Evolutionary conservation across 2,888 invertebrate genomes (phyloP).

Genomic region (Temnothorax unifasciatus): DNA sequence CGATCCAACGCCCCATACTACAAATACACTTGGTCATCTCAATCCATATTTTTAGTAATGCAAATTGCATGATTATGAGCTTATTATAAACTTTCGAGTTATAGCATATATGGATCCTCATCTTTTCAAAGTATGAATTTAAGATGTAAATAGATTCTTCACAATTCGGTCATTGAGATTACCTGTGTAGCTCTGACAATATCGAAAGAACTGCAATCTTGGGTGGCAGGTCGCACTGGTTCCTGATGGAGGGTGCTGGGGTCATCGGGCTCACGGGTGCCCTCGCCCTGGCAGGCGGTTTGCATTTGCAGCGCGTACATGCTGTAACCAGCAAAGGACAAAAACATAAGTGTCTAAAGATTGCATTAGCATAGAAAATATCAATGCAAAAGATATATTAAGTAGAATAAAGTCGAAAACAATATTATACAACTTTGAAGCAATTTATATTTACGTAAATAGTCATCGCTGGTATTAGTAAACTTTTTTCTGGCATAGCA

Average conservation of each 20-base stretch:
- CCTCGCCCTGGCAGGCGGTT: conserved; percentile 84
- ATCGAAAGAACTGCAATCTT: conserved; percentile 94
- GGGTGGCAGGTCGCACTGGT: conserved; percentile 81
- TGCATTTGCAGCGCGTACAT: conserved; percentile 85
- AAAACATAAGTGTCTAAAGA: not conserved
- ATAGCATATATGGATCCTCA: not conserved
- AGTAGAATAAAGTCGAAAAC: not conserved
- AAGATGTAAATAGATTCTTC: not conserved
- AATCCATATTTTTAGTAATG: not conserved
- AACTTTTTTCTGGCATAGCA: not conserved
- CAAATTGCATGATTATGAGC: not conserved
- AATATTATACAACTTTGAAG: not conserved
- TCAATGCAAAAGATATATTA: not conserved
- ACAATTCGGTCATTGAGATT: conserved; percentile 58
- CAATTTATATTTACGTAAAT: not conserved
- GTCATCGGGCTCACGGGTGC: conserved; percentile 81
- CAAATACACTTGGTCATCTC: conserved; percentile 62
- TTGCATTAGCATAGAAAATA: conserved; percentile 31
- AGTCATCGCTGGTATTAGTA: not conserved
- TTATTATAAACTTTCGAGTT: not conserved
- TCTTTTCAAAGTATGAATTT: not conserved
- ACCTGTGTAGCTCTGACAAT: conserved; percentile 98
- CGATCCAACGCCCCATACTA: conserved; percentile 95
- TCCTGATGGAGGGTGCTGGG: conserved; percentile 80
- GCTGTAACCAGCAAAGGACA: conserved; percentile 52